A percentile compares a stretch with the other conserved stretches of the same genome.
phyloP scores from a whole-genome alignment of 2,888 invertebrate genomes.

The Athalia circularis region DNA sequence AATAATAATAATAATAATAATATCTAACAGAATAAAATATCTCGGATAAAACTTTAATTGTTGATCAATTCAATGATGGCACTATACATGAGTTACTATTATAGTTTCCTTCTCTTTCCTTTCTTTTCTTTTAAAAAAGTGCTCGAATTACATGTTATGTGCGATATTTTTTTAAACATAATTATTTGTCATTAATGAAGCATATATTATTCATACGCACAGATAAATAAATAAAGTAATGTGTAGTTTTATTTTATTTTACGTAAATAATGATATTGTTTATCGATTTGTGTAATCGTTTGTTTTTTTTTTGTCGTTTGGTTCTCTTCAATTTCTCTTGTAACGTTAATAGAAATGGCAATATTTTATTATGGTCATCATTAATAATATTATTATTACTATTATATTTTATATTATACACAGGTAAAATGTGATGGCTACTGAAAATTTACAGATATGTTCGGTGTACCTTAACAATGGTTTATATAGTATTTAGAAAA shows the following conservation, averaged over 20 bases:
- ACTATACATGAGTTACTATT: slow-evolving; percentile 56
- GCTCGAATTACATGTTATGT: too few relatives aligned
- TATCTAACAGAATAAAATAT: not conserved
- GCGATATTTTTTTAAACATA: too few relatives aligned
- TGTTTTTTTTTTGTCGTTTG: too few relatives aligned
- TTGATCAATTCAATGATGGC: slow-evolving; percentile 25
- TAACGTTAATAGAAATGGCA: too few relatives aligned
- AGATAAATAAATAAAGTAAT: too few relatives aligned
- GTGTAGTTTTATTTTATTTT: too few relatives aligned
- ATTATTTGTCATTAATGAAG: too few relatives aligned
- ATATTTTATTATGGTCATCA: slow-evolving; percentile 37
- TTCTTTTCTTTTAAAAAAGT: too few relatives aligned
- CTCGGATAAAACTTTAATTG: not conserved
- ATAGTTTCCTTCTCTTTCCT: not conserved
- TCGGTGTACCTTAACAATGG: slow-evolving; percentile 63
- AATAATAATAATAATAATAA: not conserved
- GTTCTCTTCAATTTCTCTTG: too few relatives aligned
- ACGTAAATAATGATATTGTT: too few relatives aligned
- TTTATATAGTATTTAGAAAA: slow-evolving; percentile 41
- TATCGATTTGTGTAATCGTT: too few relatives aligned
- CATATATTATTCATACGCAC: too few relatives aligned
- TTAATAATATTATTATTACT: slow-evolving; percentile 45
- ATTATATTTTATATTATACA: slow-evolving; percentile 51
- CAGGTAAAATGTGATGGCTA: slow-evolving; percentile 59
- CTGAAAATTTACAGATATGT: slow-evolving; percentile 69